Evolutionary conservation across 2,797 vertebrate species (phyloP).

Genomic region (Cryptoprocta ferox): DNA sequence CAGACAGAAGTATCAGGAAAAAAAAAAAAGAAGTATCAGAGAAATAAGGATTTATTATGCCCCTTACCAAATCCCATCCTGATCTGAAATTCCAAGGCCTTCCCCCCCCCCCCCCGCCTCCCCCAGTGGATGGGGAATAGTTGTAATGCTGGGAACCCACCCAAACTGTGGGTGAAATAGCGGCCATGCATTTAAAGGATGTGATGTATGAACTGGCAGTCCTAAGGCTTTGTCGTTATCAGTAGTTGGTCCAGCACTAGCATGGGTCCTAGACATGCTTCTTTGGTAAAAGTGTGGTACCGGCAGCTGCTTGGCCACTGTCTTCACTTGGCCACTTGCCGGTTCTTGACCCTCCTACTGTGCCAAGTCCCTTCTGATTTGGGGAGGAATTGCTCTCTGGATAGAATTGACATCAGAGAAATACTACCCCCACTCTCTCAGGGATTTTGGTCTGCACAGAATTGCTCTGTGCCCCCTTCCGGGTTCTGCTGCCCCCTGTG

Average conservation of each 20-base stretch:
- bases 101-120: too few relatives aligned
- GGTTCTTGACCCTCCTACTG: accelerated
- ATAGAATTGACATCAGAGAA: not conserved
- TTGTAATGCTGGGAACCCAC: not conserved
- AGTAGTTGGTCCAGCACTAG: not conserved
- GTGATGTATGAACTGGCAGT: not conserved
- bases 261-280: not conserved
- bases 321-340: not conserved
- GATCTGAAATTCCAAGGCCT: not conserved
- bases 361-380: not conserved
- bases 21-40: not conserved
- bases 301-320: not conserved
- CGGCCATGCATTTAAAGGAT: not conserved
- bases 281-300: not conserved
- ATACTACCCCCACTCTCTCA: too few relatives aligned
- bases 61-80: not conserved
- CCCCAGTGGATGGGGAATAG: not conserved
- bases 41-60: not conserved
- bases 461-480: not conserved
- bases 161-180: not conserved
- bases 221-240: not conserved
- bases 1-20: not conserved
- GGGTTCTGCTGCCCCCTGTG: not conserved
- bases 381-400: not conserved
- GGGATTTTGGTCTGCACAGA: not conserved